Percentiles rank a stretch among this genome's conserved stretches.
Conservation (phyloP, 2,797 vertebrate genomes). For the Momotus momota region DNA sequence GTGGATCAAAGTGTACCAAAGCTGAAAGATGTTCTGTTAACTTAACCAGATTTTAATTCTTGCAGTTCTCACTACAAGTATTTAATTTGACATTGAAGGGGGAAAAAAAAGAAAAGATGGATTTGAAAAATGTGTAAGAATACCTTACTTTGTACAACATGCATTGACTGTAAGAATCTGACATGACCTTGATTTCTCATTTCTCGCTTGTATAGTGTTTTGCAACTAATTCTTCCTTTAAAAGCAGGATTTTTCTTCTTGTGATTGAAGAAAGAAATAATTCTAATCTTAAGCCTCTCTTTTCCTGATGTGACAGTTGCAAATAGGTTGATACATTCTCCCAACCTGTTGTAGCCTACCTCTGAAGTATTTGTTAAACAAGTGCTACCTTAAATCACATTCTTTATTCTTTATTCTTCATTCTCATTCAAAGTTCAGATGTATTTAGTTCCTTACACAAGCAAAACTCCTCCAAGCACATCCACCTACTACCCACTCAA, state of each 20-base stretch:
- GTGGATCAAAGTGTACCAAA: not conserved
- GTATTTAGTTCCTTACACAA: not conserved
- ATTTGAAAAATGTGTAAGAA: not conserved
- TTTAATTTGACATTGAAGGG: not conserved
- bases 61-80: not conserved
- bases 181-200: not conserved
- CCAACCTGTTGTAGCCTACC: not conserved
- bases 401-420: not conserved
- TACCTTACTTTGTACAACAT: not conserved
- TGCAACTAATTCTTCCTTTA: not conserved
- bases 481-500: not conserved
- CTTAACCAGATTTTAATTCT: not conserved
- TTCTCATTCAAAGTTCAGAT: not conserved
- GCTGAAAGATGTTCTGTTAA: not conserved
- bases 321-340: not conserved
- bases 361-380: not conserved
- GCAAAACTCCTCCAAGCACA: not conserved
- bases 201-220: not conserved
- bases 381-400: not conserved
- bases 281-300: not conserved
- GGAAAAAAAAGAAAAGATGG: not conserved
- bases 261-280: not conserved
- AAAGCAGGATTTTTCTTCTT: not conserved
- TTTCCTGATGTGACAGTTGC: not conserved
- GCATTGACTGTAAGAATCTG: not conserved